Evolutionary conservation across 1,140 invertebrate genomes (phyloP).

Genomic region (Drosophila biarmipes): DNA sequence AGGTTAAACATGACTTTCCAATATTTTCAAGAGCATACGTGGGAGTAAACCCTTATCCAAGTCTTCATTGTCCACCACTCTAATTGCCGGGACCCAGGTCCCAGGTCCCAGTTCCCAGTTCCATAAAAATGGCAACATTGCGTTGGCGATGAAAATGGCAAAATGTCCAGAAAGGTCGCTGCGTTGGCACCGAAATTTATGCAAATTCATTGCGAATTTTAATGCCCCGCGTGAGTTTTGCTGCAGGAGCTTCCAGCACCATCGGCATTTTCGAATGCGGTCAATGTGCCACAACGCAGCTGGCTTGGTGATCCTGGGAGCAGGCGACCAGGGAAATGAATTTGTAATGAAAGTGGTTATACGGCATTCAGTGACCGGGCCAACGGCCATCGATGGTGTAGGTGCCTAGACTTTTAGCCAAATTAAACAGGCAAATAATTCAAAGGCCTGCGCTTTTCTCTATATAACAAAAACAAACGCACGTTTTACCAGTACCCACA

Average conservation of each 20-base stretch:
- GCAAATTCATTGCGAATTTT: slow-evolving; percentile 79
- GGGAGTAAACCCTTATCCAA: slow-evolving; percentile 20
- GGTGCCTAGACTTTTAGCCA: slow-evolving; percentile 40
- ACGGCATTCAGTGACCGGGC: slow-evolving; percentile 30
- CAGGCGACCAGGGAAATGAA: slow-evolving; percentile 65
- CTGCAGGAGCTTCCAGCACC: slow-evolving; percentile 27
- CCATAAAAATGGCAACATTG: slow-evolving; percentile 24
- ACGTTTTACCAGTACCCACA: slow-evolving; percentile 1
- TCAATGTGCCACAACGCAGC: slow-evolving; percentile 65
- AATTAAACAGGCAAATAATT: slow-evolving; percentile 58
- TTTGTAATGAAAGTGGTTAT: slow-evolving; percentile 72
- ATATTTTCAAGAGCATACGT: slow-evolving; percentile 45
- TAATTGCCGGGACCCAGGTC: slow-evolving; percentile 42
- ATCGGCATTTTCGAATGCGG: slow-evolving; percentile 63
- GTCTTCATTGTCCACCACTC: slow-evolving; percentile 31
- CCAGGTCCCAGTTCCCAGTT: too few species aligned
- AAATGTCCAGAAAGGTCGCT: slow-evolving; percentile 40
- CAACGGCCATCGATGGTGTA: slow-evolving; percentile 18
- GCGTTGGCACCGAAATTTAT: slow-evolving; percentile 55
- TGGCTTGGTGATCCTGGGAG: slow-evolving; percentile 32
- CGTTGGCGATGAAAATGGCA: slow-evolving; percentile 34
- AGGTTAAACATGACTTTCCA: slow-evolving; percentile 42
- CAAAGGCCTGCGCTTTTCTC: slow-evolving; percentile 14
- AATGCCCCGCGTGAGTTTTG: slow-evolving; percentile 35
- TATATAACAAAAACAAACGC: slow-evolving; percentile 21